Evolutionary conservation across 2,797 vertebrate genomes (phyloP).

Genomic region (Selene dorsalis): DNA sequence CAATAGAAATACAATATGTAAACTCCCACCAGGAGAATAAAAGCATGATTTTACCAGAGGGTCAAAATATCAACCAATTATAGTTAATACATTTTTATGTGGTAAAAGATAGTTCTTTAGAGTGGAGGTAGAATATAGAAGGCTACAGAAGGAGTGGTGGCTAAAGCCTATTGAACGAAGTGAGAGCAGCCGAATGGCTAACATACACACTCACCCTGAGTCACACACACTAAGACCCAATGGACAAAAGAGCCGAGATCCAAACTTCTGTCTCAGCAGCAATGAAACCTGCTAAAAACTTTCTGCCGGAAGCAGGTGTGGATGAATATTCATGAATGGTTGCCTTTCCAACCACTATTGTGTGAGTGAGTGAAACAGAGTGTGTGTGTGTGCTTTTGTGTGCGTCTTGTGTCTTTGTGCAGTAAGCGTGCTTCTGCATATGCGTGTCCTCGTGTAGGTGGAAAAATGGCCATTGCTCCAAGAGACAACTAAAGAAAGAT

Average conservation of each 20-base stretch:
- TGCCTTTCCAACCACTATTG: conserved; percentile 72
- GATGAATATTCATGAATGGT: conserved; percentile 85
- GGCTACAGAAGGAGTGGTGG: conserved; percentile 33
- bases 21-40: conserved; percentile 42
- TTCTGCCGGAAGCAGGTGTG: conserved; percentile 81
- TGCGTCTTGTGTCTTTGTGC: conserved; percentile 27
- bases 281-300: conserved; percentile 72
- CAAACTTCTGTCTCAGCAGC: conserved; percentile 74
- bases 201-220: conserved; percentile 1
- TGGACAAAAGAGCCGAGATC: conserved; percentile 56
- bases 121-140: conserved; percentile 22
- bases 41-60: conserved; percentile 54
- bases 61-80: conserved; percentile 66
- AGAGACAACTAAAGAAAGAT: conserved; percentile 69
- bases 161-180: conserved; percentile 22
- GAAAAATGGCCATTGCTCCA: conserved; percentile 73
- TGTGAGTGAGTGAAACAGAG: conserved; percentile 55
- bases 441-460: conserved; percentile 70
- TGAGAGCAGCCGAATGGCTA: conserved; percentile 32
- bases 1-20: conserved; percentile 47
- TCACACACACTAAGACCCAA: conserved; percentile 9
- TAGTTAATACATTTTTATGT: conserved; percentile 47
- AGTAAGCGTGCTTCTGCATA: conserved; percentile 34
- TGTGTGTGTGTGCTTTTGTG: conserved; percentile 23
- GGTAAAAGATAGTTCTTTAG: conserved; percentile 45